These are phyloP conservation scores for Eilema caniola DNA, from an alignment of 2,888 invertebrate genomes.

Conservation along the genomic window DNA sequence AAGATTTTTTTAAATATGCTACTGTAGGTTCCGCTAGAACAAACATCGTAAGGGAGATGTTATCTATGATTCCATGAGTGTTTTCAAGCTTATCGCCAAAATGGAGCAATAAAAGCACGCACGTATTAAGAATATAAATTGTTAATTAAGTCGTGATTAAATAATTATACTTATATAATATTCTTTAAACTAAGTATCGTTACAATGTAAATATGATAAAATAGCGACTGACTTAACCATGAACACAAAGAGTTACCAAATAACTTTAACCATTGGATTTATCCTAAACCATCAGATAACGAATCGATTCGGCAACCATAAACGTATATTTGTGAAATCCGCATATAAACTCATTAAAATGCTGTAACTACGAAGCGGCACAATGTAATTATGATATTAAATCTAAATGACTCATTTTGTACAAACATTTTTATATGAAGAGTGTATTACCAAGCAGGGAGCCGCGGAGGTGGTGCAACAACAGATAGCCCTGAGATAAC, in stretches of 20 bases:
- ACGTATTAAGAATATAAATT: background rate
- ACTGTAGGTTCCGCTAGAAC: background rate
- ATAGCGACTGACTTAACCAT: background rate
- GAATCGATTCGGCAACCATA: slow-evolving; percentile 13
- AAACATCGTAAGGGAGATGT: background rate
- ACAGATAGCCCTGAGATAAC: slow-evolving; percentile 81
- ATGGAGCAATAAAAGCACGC: background rate
- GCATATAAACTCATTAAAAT: slow-evolving; percentile 38
- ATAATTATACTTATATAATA: background rate
- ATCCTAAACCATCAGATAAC: background rate
- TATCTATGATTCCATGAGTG: background rate
- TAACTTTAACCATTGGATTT: slow-evolving; percentile 14
- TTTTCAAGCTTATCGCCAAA: background rate
- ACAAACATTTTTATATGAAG: slow-evolving; percentile 37
- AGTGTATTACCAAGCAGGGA: slow-evolving; percentile 32
- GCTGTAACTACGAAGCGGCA: slow-evolving; percentile 29
- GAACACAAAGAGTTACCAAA: background rate
- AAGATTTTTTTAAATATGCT: background rate
- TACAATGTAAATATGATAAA: background rate
- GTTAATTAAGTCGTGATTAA: background rate
- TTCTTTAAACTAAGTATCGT: background rate
- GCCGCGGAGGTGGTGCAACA: slow-evolving; percentile 66
- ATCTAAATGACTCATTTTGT: slow-evolving; percentile 46
- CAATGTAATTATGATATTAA: slow-evolving; percentile 38
- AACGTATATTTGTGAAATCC: slow-evolving; percentile 29